These are phyloP conservation scores for Nannoperca australis DNA, from an alignment of 2,797 vertebrate species.

Conservation along the genomic window DNA sequence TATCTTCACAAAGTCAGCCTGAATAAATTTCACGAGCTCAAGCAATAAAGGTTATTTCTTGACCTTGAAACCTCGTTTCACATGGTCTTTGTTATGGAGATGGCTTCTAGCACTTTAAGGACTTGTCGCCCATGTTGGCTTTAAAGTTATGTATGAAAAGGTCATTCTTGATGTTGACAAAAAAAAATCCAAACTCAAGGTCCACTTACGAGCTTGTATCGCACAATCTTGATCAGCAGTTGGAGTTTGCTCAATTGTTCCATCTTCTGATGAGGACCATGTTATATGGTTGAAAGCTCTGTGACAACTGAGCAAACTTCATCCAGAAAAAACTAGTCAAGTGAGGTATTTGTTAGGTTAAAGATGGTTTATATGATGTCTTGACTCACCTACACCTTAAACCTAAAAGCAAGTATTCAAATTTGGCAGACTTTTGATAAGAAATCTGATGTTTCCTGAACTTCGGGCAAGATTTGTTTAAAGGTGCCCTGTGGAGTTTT, in stretches of 20 bases:
- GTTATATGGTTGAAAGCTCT: background rate
- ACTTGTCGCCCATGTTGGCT: background rate
- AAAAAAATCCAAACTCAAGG: no score
- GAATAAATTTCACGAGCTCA: background rate
- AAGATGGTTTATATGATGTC: no score
- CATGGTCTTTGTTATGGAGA: background rate
- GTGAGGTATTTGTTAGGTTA: no score
- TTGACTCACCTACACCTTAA: background rate
- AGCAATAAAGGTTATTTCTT: background rate
- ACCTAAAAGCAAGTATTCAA: background rate
- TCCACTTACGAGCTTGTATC: no score
- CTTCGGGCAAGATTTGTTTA: no score
- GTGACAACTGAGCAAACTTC: background rate
- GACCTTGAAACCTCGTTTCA: background rate
- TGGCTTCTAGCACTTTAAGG: background rate
- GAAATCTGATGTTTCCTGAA: no score
- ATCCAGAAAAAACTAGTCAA: background rate
- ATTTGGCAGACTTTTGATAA: no score
- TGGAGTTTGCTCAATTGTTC: background rate
- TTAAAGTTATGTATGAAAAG: no score
- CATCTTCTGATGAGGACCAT: background rate
- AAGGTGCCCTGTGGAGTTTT: no score
- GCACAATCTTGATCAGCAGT: background rate
- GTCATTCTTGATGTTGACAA: no score
- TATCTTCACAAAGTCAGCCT: background rate